A percentile compares a stretch with the other conserved stretches of the same genome.
Evolutionary conservation across 2,113 vertebrate species (phyloP).

Genomic region (Tenebrosternarchus preto): DNA sequence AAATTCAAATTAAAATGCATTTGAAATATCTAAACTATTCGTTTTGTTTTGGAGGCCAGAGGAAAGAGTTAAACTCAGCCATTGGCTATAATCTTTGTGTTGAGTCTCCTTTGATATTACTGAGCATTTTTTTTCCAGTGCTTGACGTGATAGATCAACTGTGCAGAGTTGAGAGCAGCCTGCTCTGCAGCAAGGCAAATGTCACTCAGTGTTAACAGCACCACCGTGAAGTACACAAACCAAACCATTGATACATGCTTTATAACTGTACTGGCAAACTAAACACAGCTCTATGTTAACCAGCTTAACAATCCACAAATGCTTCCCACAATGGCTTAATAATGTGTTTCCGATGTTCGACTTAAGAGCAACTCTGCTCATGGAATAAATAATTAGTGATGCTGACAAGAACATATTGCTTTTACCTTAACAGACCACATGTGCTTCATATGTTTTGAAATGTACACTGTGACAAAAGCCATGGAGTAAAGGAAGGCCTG

Average conservation of each 20-base stretch:
- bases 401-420: not conserved
- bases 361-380: not conserved
- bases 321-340: not conserved
- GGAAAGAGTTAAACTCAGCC: slow-evolving; percentile 72
- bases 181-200: slow-evolving; percentile 72
- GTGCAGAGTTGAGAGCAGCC: slow-evolving; percentile 72
- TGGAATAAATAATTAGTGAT: not conserved
- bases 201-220: slow-evolving; percentile 77
- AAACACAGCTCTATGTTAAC: slow-evolving; percentile 64
- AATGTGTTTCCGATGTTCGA: not conserved
- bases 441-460: not conserved
- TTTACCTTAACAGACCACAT: not conserved
- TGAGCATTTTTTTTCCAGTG: slow-evolving; percentile 72
- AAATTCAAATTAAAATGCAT: slow-evolving; percentile 71
- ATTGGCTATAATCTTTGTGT: slow-evolving; percentile 69
- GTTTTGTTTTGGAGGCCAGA: slow-evolving; percentile 69
- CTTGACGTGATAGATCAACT: slow-evolving; percentile 77
- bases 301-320: slow-evolving; percentile 59
- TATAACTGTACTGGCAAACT: slow-evolving; percentile 71
- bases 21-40: slow-evolving; percentile 72
- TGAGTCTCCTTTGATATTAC: slow-evolving; percentile 74
- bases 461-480: not conserved
- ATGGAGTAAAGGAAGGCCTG: not conserved
- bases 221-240: slow-evolving; percentile 73
- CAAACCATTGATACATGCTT: slow-evolving; percentile 77